phyloP scores from a whole-genome alignment of 64 coral and sea anemone species.

The Porites lutea region DNA sequence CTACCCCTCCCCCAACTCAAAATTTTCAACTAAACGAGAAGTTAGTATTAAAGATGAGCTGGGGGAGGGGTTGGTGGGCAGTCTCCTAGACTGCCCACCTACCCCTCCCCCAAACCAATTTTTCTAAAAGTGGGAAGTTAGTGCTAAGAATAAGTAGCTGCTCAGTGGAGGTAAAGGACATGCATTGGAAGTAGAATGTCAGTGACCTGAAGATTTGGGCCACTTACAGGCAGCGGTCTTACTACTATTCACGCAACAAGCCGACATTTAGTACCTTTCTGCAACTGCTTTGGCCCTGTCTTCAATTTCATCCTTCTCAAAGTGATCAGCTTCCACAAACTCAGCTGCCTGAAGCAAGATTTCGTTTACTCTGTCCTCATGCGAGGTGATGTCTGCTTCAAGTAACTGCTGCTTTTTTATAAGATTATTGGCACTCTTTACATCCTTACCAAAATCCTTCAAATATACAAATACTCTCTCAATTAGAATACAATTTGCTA shows the following conservation, averaged over 20 bases:
- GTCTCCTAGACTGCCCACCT: too few species aligned
- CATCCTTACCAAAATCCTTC: constrained; percentile 83
- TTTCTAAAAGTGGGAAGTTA: too few species aligned
- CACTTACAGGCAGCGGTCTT: not conserved
- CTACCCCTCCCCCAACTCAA: too few species aligned
- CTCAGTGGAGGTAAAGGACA: too few species aligned
- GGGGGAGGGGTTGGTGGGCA: too few species aligned
- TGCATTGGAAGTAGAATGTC: too few species aligned
- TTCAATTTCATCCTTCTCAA: constrained; percentile 93
- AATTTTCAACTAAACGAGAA: too few species aligned
- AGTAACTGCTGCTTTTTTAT: constrained; percentile 84
- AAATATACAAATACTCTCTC: not conserved
- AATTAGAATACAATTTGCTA: too few species aligned
- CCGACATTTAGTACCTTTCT: constrained; percentile 58
- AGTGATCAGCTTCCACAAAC: constrained; percentile 87
- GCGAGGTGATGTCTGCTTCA: constrained; percentile 72
- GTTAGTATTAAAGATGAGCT: too few species aligned
- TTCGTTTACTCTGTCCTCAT: constrained; percentile 78
- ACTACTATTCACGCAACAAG: not conserved
- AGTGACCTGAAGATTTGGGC: too few species aligned
- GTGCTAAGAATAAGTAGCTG: too few species aligned
- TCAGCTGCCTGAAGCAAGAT: constrained; percentile 74
- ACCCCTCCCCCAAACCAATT: too few species aligned
- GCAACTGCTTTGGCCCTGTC: constrained; percentile 77
- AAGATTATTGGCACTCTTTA: constrained; percentile 81